Evolutionary conservation across 2,113 vertebrate genomes (phyloP), one percentile per base, ranked within the genome.

Genomic region (Cryptoleucopteryx plumbea): DNA sequence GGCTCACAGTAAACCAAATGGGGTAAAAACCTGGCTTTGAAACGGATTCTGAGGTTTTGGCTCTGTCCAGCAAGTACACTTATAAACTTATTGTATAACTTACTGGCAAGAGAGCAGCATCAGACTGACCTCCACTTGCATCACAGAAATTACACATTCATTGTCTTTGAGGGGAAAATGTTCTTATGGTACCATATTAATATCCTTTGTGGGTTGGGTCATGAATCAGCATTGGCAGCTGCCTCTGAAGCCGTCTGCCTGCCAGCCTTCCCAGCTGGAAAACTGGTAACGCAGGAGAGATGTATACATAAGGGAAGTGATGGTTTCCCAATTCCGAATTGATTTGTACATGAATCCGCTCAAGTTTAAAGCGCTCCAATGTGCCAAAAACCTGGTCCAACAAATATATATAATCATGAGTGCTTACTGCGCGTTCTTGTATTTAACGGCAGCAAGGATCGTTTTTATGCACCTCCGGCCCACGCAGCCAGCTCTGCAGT

Each of bases 251-350:
- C 86, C 72, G 94, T 63, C 80, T 45, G 83, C 82, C 94, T 97
- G 94, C 91, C 96, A 97, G 88, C 93, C 97, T 96, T 96, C 91
- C 97, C 97, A 98, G 96, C 96, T 98, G 97, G 96, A 94, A 96
- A 88, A 95, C 85, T 50, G 90, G 93, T 97, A 92, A 90, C 0
- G 8, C 89, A 14, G 55, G 66, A 84, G 94, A 93, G 70, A 86
- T 13, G 94, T 32, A 82, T 63, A 50, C 86, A 84, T 45, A 95
- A 79, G 81, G 92, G 86, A 97, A 94, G 92, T 19, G 58, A 96
- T 65, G 93, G 94, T 74, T 97, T 94, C 94, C 92, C 97, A 85
- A 47, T 88, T 87, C 96, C 20, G 7, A 74, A 95, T 36, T 81
- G 88, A 96, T 97, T 94, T 18, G 68, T 55, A 63, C 93, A 16